Percentiles rank a stretch among this genome's conserved stretches.
Conservation (phyloP, 35 echinoderm and acorn worm species). For the Stichopus chloronotus region DNA sequence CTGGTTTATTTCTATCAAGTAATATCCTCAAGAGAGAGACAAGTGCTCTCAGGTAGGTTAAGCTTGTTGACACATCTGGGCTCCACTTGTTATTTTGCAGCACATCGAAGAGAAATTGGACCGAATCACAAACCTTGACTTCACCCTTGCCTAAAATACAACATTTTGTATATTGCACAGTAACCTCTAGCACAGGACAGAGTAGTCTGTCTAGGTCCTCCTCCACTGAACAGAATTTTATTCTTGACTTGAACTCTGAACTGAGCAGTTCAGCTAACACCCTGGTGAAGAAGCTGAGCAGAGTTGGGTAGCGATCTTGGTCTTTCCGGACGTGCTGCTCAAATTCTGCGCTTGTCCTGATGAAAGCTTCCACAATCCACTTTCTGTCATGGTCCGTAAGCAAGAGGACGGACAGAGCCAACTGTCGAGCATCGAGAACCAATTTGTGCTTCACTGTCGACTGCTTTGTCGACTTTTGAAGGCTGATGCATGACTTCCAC, state of each 20-base stretch:
- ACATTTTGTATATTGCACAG: conserved; percentile 72
- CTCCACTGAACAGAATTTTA: neutral
- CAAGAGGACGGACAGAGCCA: conserved; percentile 71
- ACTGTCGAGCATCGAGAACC: conserved; percentile 61
- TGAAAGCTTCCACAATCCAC: conserved; percentile 74
- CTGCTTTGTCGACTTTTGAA: conserved; percentile 75
- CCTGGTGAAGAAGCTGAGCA: conserved; percentile 60
- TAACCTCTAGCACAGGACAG: conserved; percentile 66
- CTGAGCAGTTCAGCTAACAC: conserved; percentile 50
- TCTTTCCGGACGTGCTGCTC: conserved; percentile 63
- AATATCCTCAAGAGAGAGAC: conserved; percentile 1
- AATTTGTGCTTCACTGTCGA: conserved; percentile 51
- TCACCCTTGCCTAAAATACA: conserved; percentile 15
- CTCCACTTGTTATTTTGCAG: conserved; percentile 16
- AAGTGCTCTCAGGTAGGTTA: conserved; percentile 16
- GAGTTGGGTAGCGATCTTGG: conserved; percentile 3
- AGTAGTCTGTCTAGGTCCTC: conserved; percentile 1
- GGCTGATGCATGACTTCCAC: conserved; percentile 78
- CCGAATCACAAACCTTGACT: neutral
- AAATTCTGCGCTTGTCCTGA: conserved; percentile 71
- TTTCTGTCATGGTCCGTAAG: conserved; percentile 66
- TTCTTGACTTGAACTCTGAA: conserved; percentile 4
- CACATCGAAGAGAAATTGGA: conserved; percentile 6
- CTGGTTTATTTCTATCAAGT: neutral
- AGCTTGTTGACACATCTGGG: neutral